Evolutionary conservation across 2,797 vertebrate species (phyloP), one percentile per base, ranked within the genome.

Genomic region (Gymnocypris eckloni): DNA sequence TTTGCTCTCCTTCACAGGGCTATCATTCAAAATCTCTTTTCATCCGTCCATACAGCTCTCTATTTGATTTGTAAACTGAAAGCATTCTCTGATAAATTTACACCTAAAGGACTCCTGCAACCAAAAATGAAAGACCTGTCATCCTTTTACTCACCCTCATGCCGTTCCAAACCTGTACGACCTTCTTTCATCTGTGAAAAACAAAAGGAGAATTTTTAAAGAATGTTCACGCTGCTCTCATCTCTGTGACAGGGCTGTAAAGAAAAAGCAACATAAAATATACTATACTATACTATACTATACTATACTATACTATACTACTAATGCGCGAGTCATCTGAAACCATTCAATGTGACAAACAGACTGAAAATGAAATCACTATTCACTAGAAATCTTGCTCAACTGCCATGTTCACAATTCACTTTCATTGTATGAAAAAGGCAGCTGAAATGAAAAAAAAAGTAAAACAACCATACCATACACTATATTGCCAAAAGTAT

Each of bases 11-110:
- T 56, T 72, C 41, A 84, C 64, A 87, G 71, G 48, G 78, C 81
- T 81, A 33, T 82, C 64, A 82, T 85, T 88, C 73, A 81, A 71
- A 43, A 37, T 79, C 78, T 54, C 18, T 45, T 70, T 70, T 66
- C 56, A 70, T 77, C 6, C 33, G 37, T 77, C 6, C 15, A 25
- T 56, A 28, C 25, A 18, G 59, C 37, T 64, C 39, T 28, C 64
- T 70, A 41, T 48, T 20, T 59, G 22, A 66, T 39, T 54, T 25
- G 59, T 71, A 16, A 8, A 12, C 45, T 39, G 13, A 45, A 45
- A 39, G 10, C 13, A 64, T 73, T 50, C 37, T 8, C 15, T 41
- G 41, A 10, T 64, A 28, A 64, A 81, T 50, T 85, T 11, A n/a
- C 20, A 54, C 2, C 41, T 81, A 18, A 69, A 25, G 4, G 45